Evolutionary conservation across 1,140 invertebrate species (phyloP).

Genomic region (Pentalonia nigronervosa): DNA sequence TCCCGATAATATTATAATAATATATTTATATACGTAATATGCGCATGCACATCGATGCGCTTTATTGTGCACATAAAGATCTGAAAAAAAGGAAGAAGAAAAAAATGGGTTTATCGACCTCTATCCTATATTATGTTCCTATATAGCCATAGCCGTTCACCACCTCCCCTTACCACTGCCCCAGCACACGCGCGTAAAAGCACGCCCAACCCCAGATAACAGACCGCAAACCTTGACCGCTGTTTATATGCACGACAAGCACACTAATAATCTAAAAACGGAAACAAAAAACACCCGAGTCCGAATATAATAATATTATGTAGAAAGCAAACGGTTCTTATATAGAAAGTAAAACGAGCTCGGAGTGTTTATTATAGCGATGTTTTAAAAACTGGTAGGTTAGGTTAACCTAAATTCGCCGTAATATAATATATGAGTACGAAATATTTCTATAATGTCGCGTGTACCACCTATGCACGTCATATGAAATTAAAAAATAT

Average conservation of each 20-base stretch:
- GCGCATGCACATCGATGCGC: neutral
- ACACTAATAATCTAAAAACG: neutral
- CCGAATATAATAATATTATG: neutral
- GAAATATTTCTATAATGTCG: neutral
- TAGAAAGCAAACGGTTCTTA: neutral
- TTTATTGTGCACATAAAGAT: neutral
- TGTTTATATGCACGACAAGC: neutral
- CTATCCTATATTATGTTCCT: too few species aligned
- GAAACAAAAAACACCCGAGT: neutral
- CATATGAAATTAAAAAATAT: too few species aligned
- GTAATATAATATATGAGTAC: neutral
- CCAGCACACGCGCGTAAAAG: too few species aligned
- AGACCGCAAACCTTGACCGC: neutral
- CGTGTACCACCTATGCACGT: too few species aligned
- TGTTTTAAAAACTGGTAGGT: neutral
- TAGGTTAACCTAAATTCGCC: too few species aligned
- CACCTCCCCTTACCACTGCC: neutral
- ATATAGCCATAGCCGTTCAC: neutral
- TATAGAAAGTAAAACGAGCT: neutral
- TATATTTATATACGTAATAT: neutral
- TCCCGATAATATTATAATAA: neutral
- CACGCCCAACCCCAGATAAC: neutral
- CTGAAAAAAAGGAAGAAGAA: neutral
- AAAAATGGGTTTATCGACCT: constrained; percentile 33
- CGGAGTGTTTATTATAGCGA: neutral